Conservation (phyloP, 2,888 invertebrate genomes). For the Caenorhabditis sp. region DNA sequence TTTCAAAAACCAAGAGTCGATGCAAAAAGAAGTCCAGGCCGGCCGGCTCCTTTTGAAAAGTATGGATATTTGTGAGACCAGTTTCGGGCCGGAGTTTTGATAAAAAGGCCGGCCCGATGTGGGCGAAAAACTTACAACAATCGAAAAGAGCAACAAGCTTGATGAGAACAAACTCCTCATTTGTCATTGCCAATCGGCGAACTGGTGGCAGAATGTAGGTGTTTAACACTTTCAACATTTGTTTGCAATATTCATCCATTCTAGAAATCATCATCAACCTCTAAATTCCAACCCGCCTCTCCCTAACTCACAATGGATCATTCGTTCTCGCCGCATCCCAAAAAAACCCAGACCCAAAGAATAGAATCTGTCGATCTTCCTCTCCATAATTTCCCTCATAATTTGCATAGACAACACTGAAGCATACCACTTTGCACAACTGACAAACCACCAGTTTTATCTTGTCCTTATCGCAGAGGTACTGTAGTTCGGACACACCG, state of each 20-base stretch:
- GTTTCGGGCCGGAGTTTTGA: too few species aligned
- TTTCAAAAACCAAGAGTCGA: too few species aligned
- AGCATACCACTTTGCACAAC: slow-evolving; percentile 38
- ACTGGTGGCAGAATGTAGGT: background rate
- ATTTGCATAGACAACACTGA: slow-evolving; percentile 29
- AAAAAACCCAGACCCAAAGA: slow-evolving; percentile 32
- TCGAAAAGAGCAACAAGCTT: background rate
- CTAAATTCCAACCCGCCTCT: background rate
- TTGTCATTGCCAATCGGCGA: background rate
- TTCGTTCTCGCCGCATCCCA: slow-evolving; percentile 31
- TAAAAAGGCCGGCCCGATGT: too few species aligned
- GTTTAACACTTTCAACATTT: background rate
- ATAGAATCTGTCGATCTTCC: slow-evolving; percentile 11
- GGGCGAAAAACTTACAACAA: background rate
- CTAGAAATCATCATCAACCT: background rate
- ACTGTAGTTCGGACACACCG: slow-evolving; percentile 34
- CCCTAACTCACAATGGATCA: slow-evolving; percentile 32
- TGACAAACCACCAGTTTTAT: slow-evolving; percentile 34
- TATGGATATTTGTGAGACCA: too few species aligned
- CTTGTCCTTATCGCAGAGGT: slow-evolving; percentile 31
- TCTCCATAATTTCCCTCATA: slow-evolving; percentile 9
- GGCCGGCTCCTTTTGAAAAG: too few species aligned
- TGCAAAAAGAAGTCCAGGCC: too few species aligned
- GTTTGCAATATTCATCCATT: background rate
- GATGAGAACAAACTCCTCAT: background rate